Evolutionary conservation across 2,888 invertebrate genomes (phyloP).

Genomic region (Mycogona germanica): DNA sequence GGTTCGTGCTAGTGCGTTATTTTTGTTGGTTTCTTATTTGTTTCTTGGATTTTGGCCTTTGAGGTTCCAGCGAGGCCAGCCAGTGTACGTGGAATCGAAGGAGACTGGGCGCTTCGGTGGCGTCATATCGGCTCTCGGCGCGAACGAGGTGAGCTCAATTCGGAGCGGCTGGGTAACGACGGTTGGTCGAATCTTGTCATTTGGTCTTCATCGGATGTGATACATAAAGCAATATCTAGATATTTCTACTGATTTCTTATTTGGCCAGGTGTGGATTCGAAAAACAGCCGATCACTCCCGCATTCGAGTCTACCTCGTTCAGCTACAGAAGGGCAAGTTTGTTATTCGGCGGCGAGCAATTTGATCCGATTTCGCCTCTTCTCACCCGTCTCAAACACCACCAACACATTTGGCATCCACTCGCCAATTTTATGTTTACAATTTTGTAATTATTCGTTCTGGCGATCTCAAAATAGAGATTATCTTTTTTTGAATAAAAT

Average conservation of each 20-base stretch:
- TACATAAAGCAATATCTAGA: too few relatives aligned
- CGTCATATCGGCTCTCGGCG: conserved; percentile 80
- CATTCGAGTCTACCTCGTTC: conserved; percentile 68
- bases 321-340: conserved; percentile 76
- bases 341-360: conserved; percentile 41
- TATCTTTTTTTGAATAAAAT: too few relatives aligned
- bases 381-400: too few relatives aligned
- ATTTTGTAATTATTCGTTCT: too few relatives aligned
- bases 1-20: not conserved
- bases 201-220: too few relatives aligned
- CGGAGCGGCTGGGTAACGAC: too few relatives aligned
- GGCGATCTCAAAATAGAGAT: too few relatives aligned
- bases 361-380: too few relatives aligned
- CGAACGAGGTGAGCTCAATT: conserved; percentile 81
- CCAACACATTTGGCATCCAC: too few relatives aligned
- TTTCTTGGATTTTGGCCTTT: too few relatives aligned
- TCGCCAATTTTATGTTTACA: too few relatives aligned
- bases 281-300: conserved; percentile 64
- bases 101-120: conserved; percentile 75
- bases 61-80: conserved; percentile 82
- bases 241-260: conserved; percentile 1
- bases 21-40: conserved; percentile 20
- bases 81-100: conserved; percentile 79
- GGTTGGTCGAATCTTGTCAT: too few relatives aligned
- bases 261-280: conserved; percentile 75